phyloP scores from a whole-genome alignment of 1,140 invertebrate species.

The Zaprionus gabonicus region DNA sequence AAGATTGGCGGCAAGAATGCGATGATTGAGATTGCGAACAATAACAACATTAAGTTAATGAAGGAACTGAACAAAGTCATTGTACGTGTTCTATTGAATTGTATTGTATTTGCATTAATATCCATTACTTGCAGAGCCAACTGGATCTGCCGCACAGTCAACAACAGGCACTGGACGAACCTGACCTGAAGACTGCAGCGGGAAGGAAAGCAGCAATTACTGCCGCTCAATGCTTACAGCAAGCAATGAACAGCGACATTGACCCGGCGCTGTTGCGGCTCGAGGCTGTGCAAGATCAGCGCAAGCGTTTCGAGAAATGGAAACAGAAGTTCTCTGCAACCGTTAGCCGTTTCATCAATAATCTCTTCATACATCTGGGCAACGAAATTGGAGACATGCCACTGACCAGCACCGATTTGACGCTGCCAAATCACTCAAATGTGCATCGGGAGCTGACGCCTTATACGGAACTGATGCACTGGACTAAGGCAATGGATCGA shows the following conservation, averaged over 20 bases:
- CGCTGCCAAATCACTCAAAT: constrained; percentile 90
- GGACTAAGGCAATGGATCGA: constrained; percentile 93
- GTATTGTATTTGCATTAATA: neutral
- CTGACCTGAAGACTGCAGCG: constrained; percentile 90
- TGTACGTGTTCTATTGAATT: constrained; percentile 85
- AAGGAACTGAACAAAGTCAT: constrained; percentile 92
- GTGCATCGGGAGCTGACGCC: constrained; percentile 93
- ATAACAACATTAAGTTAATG: constrained; percentile 92
- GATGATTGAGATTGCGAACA: constrained; percentile 93
- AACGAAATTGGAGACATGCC: constrained; percentile 85
- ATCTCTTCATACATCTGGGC: constrained; percentile 96
- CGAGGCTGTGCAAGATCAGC: constrained; percentile 94
- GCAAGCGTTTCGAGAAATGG: constrained; percentile 92
- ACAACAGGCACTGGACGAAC: constrained; percentile 89
- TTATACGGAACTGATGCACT: constrained; percentile 95
- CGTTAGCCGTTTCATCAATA: constrained; percentile 94
- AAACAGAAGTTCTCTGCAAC: constrained; percentile 93
- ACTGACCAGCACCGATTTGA: constrained; percentile 86
- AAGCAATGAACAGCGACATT: constrained; percentile 90
- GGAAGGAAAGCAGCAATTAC: constrained; percentile 91
- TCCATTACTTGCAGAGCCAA: constrained; percentile 85
- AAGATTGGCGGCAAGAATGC: constrained; percentile 97
- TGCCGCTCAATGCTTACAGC: constrained; percentile 92
- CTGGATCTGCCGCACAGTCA: constrained; percentile 90
- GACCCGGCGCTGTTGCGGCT: constrained; percentile 88